Conservation (phyloP, 2,888 invertebrate species). For the Agapetus fuscipes region DNA sequence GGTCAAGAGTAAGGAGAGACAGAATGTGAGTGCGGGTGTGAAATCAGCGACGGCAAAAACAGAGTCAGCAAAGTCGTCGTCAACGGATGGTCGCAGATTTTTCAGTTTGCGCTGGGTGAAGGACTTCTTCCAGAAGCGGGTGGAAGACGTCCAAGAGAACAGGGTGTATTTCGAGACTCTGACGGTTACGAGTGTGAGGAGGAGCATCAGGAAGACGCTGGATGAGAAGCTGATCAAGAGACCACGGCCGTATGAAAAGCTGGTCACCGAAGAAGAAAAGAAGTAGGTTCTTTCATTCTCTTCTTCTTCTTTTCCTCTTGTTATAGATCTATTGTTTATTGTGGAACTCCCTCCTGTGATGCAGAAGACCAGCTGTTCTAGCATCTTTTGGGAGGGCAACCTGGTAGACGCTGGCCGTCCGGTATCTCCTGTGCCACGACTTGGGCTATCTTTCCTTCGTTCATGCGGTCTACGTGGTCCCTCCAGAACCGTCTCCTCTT, state of each 20-base stretch:
- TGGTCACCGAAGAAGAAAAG: conserved; percentile 61
- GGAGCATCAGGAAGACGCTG: conserved; percentile 35
- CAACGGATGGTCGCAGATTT: conserved; percentile 11
- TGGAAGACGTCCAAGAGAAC: conserved; percentile 30
- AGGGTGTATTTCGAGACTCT: conserved; percentile 33
- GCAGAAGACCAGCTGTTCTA: too few species aligned
- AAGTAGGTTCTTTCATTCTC: conserved; percentile 46
- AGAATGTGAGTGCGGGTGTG: too few species aligned
- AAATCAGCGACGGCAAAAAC: not conserved
- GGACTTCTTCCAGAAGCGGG: conserved; percentile 23
- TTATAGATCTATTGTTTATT: too few species aligned
- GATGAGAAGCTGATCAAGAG: conserved; percentile 34
- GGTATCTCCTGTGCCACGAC: too few species aligned
- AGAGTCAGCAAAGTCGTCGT: not conserved
- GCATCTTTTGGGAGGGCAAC: too few species aligned
- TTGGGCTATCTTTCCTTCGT: too few species aligned
- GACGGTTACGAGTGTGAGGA: conserved; percentile 32
- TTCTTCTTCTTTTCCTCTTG: not conserved
- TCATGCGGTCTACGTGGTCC: too few species aligned
- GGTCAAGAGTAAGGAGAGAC: too few species aligned
- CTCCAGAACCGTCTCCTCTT: too few species aligned
- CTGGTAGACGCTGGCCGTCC: too few species aligned
- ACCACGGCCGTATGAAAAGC: conserved; percentile 49
- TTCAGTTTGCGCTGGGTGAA: conserved; percentile 22
- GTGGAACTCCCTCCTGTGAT: too few species aligned